Base-by-base conservation (phyloP, 2,113 vertebrate genomes). In the Xiphorhynchus elegans region DNA sequence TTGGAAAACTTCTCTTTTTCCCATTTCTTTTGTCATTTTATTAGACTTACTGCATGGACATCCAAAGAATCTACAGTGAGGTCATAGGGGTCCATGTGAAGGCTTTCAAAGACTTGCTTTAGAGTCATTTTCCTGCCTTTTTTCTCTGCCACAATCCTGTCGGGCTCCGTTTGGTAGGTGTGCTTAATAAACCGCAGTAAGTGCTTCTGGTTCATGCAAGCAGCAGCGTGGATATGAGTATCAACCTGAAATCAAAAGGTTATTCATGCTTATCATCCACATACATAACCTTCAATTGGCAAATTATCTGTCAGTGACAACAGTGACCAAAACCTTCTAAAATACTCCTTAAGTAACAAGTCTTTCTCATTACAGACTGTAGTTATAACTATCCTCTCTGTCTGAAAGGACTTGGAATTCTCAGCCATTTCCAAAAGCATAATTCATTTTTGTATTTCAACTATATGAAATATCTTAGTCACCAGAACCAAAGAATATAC, bases 141-240 rank as follows among this genome's bases (percentile, higher is more conserved):
- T 89, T 98, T 99, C 97, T 99, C 99, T 25, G 98, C 83, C 80
- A 99, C 98, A 24, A 98, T 98, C 9, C 99, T 98, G 67, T 99
- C 97, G 0, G 98, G 98, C 73, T 99, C 99, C 0, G 98, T 98
- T 89, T 99, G 97, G 97, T 98, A 99, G 0, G 99, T 99, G 90
- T 98, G 98, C 96, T 99, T 98, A 82, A 99, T 99, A 79, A 99
- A 99, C 68, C 98, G 98, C 92, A 99, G 93, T 92, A 99, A 95
- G 90, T 99, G 99, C 81, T 99, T 99, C 98, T 99, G 99, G 96
- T 99, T 99, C 99, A 99, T 99, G 97, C 99, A 99, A 76, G 99
- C 99, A 3, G 99, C 99, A 10, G 99, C 99, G 1, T 99, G 99
- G 95, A 99, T 99, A 46, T 99, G 99, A 2, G 99, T 99, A 97